Evolutionary conservation across 2,797 vertebrate species (phyloP).

Genomic region (Sardinella longiceps): DNA sequence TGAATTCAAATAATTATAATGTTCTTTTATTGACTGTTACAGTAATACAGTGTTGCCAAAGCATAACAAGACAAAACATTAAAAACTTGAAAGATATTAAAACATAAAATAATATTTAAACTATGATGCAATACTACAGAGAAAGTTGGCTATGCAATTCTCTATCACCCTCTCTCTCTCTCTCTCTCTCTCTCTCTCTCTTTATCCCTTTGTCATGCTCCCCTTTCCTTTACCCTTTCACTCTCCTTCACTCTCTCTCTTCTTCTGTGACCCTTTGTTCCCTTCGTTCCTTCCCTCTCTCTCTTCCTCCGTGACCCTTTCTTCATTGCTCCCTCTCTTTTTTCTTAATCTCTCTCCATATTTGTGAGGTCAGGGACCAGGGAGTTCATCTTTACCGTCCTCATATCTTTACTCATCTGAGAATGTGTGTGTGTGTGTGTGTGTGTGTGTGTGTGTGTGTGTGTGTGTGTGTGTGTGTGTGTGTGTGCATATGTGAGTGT

Average conservation of each 20-base stretch:
- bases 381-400: no score
- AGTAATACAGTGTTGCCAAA: no score
- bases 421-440: no score
- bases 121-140: no score
- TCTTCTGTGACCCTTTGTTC: neutral
- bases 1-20: no score
- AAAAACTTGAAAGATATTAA: no score
- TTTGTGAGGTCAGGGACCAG: neutral
- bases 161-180: neutral
- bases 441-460: no score
- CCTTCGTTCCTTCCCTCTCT: neutral
- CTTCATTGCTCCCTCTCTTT: neutral
- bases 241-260: neutral
- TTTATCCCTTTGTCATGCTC: neutral
- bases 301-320: neutral
- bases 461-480: neutral
- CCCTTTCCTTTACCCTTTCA: neutral
- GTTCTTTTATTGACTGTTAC: no score
- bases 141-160: no score
- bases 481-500: conserved; percentile 22
- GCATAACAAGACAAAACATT: no score
- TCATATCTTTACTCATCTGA: no score
- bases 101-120: no score
- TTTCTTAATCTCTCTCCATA: neutral
- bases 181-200: neutral